A percentile compares a stretch with the other conserved stretches of the same genome.
Conservation (phyloP, 2,797 vertebrate genomes). For the Acestrorhynchus altus region DNA sequence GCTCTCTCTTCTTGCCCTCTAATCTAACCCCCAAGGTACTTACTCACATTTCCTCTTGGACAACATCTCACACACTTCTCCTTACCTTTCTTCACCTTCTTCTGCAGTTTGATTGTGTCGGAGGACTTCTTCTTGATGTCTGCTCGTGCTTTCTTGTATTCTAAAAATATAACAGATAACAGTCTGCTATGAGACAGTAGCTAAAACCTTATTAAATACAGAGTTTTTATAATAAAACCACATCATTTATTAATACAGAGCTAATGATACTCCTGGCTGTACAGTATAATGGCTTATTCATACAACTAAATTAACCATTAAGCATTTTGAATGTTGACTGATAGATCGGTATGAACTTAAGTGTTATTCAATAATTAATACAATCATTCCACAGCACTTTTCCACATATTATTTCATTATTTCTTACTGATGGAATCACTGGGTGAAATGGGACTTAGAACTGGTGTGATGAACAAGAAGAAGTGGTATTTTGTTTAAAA, state of each 20-base stretch:
- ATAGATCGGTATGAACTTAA: constrained; percentile 35
- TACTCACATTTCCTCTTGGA: background rate
- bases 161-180: constrained; percentile 60
- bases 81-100: constrained; percentile 88
- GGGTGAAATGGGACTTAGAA: too few species aligned
- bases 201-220: background rate
- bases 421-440: too few species aligned
- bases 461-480: too few species aligned
- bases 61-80: background rate
- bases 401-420: too few species aligned
- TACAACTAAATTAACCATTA: constrained; percentile 33
- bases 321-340: constrained; percentile 22
- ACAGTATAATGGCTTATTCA: constrained; percentile 29
- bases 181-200: too few species aligned
- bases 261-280: constrained; percentile 3
- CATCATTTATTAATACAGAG: constrained; percentile 18
- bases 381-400: background rate
- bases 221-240: background rate
- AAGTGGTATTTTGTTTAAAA: too few species aligned
- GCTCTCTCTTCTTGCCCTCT: background rate
- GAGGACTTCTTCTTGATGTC: constrained; percentile 89
- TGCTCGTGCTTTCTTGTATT: constrained; percentile 83
- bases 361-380: constrained; percentile 41
- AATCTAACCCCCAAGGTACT: background rate
- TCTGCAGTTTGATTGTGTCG: constrained; percentile 87